phyloP scores from a whole-genome alignment of 1,140 invertebrate species.

The Bombus confusus region DNA sequence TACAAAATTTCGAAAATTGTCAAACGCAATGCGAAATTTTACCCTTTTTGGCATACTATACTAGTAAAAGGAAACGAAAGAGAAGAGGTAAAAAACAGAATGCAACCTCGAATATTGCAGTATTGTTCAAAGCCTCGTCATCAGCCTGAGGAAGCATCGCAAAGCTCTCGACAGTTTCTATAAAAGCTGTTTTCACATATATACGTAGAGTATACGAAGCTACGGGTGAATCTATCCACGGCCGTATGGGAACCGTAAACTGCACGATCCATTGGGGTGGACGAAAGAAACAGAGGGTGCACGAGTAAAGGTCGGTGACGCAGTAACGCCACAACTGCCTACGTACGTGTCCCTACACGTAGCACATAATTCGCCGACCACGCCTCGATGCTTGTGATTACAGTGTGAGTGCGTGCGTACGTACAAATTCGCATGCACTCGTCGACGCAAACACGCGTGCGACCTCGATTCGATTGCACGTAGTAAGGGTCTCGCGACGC shows the following conservation, averaged over 20 bases:
- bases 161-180: slow-evolving; percentile 24
- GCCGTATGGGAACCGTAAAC: slow-evolving; percentile 40
- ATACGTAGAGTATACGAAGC: neutral
- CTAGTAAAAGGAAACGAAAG: neutral
- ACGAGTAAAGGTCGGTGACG: slow-evolving; percentile 1
- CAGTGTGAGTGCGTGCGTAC: slow-evolving; percentile 1
- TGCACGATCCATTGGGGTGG: slow-evolving; percentile 42
- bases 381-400: slow-evolving; percentile 62
- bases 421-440: slow-evolving; percentile 18
- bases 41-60: no score
- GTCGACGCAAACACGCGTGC: slow-evolving; percentile 33
- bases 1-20: neutral
- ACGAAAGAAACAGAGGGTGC: slow-evolving; percentile 28
- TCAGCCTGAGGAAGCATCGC: slow-evolving; percentile 33
- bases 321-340: no score
- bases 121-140: neutral
- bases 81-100: neutral
- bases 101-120: neutral
- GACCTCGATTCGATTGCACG: slow-evolving; percentile 54
- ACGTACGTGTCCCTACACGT: slow-evolving; percentile 44
- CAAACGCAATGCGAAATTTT: neutral
- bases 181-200: slow-evolving; percentile 27
- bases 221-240: neutral
- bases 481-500: slow-evolving; percentile 24
- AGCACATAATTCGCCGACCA: slow-evolving; percentile 67